phyloP scores from a whole-genome alignment of 2,113 vertebrate species.

The Petrocephalus zakoni region DNA sequence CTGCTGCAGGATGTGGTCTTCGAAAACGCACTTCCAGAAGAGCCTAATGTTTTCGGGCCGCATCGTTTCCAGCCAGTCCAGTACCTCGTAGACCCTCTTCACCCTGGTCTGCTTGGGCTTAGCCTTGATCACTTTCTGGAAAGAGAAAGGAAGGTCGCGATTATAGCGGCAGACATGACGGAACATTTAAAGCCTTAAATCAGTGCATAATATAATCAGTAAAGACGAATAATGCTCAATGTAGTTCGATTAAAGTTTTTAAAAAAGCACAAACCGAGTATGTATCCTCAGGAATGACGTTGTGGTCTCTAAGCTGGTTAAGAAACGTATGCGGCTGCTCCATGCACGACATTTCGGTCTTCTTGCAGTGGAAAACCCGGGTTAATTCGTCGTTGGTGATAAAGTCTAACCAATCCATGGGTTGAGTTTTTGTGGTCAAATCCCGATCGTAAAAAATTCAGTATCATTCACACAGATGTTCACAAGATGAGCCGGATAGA shows the following conservation, averaged over 20 bases:
- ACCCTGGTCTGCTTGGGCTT: constrained; percentile 33
- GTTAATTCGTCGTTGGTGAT: constrained; percentile 27
- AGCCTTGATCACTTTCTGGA: constrained; percentile 46
- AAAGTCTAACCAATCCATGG: constrained; percentile 48
- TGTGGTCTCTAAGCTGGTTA: constrained; percentile 51
- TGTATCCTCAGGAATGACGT: constrained; percentile 45
- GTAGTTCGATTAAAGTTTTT: not conserved
- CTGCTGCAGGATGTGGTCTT: constrained; percentile 39
- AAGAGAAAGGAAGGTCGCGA: not conserved
- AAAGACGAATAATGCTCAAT: not conserved
- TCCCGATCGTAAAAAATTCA: not conserved
- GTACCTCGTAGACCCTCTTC: constrained; percentile 40
- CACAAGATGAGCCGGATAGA: not conserved
- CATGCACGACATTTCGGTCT: constrained; percentile 53
- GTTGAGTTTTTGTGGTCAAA: not conserved
- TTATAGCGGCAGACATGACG: not conserved
- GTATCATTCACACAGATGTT: not conserved
- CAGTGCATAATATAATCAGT: not conserved
- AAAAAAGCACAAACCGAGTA: constrained; percentile 39
- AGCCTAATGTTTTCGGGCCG: constrained; percentile 1
- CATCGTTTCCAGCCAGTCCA: constrained; percentile 51
- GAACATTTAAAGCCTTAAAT: not conserved
- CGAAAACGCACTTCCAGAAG: constrained; percentile 56
- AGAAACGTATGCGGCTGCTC: constrained; percentile 49
- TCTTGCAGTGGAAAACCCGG: constrained; percentile 43